Evolutionary conservation across 2,797 vertebrate genomes (phyloP).

Genomic region (Antennarius maculatus): DNA sequence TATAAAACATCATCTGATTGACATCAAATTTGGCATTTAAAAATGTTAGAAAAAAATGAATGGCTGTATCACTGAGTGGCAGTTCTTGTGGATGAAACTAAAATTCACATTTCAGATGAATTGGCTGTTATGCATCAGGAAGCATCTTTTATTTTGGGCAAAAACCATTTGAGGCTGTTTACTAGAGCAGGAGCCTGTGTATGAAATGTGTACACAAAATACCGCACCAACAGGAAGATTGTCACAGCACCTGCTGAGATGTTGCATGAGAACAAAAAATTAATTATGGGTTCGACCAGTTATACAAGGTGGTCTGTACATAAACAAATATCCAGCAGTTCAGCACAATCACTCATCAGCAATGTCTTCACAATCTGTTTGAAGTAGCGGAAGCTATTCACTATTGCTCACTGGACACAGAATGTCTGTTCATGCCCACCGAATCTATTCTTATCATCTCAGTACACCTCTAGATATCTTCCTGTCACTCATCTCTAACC

Average conservation of each 20-base stretch:
- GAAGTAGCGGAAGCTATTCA: background rate
- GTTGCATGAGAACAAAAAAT: background rate
- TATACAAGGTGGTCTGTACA: background rate
- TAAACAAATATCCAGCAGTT: slow-evolving; percentile 27
- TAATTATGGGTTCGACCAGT: slow-evolving; percentile 11
- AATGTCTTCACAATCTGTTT: background rate
- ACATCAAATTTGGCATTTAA: slow-evolving; percentile 39
- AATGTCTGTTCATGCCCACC: slow-evolving; percentile 1
- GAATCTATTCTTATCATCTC: slow-evolving; percentile 17
- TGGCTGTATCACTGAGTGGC: slow-evolving; percentile 26
- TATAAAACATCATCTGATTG: slow-evolving; percentile 28
- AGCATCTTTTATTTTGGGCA: slow-evolving; percentile 47
- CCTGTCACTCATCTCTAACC: slow-evolving; percentile 30
- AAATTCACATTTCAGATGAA: slow-evolving; percentile 46
- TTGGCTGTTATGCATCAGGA: slow-evolving; percentile 54
- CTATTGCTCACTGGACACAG: slow-evolving; percentile 16
- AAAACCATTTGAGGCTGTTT: slow-evolving; percentile 54
- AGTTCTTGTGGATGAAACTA: slow-evolving; percentile 11
- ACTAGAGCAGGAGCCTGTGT: slow-evolving; percentile 37
- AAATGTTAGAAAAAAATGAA: slow-evolving; percentile 17
- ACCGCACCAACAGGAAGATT: slow-evolving; percentile 45
- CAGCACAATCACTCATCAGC: background rate
- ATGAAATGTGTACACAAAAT: slow-evolving; percentile 53
- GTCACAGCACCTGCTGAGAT: slow-evolving; percentile 60
- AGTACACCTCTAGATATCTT: slow-evolving; percentile 40